Evolutionary conservation across 2,888 invertebrate species (phyloP).

Genomic region (Pammene fasciana): DNA sequence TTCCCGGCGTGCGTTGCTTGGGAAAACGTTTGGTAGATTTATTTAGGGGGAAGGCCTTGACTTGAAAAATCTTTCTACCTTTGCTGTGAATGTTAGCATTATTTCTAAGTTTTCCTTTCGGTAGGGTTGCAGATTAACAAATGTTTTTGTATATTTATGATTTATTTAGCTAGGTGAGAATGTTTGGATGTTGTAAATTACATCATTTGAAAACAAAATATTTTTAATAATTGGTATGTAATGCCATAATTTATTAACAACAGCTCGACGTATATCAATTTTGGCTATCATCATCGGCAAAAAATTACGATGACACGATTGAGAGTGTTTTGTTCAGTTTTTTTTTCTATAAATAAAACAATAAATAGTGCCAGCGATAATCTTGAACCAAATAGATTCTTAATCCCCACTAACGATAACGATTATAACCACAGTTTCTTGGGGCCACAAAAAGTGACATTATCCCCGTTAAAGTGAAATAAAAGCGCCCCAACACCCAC

Average conservation of each 20-base stretch:
- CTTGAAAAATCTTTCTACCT: conserved; percentile 17
- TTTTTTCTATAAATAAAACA: no score
- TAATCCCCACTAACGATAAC: conserved; percentile 14
- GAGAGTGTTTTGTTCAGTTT: no score
- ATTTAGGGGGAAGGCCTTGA: conserved; percentile 25
- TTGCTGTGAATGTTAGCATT: conserved; percentile 12
- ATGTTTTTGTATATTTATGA: no score
- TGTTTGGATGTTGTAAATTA: no score
- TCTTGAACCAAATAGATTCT: conserved; percentile 7
- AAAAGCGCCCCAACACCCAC: conserved; percentile 33
- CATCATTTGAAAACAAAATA: no score
- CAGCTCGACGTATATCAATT: no score
- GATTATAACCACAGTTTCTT: conserved; percentile 12
- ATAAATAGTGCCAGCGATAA: not conserved
- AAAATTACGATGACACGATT: no score
- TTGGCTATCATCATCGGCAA: no score
- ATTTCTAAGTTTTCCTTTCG: not conserved
- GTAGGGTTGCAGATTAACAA: not conserved
- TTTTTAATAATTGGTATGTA: no score
- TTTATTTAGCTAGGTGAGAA: no score
- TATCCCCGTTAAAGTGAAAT: conserved; percentile 34
- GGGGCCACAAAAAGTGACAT: conserved; percentile 26
- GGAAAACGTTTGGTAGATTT: conserved; percentile 34
- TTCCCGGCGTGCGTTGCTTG: conserved; percentile 31
- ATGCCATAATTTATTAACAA: no score